Conservation (phyloP, 2,888 invertebrate genomes). For the Myopa testacea region DNA sequence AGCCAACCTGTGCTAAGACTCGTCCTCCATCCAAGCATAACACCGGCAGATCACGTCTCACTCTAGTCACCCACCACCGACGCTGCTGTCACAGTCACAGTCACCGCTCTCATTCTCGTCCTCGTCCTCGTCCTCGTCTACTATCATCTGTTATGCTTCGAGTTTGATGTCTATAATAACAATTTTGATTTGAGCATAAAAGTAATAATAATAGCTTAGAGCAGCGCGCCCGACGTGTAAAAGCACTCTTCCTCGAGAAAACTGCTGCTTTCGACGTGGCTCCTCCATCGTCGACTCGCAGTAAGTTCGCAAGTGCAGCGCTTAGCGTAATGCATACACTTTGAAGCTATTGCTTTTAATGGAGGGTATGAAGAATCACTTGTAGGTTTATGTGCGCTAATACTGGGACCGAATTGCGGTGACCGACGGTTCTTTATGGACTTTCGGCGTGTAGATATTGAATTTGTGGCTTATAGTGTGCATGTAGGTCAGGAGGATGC, state of each 20-base stretch:
- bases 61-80: neutral
- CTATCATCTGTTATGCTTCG: constrained; percentile 27
- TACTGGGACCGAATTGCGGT: neutral
- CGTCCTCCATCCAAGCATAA: constrained; percentile 6
- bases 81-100: no score
- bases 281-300: no score
- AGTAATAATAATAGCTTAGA: constrained; percentile 40
- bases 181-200: constrained; percentile 45
- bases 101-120: neutral
- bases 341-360: constrained; percentile 22
- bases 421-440: neutral
- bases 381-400: constrained; percentile 14
- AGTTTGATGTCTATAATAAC: constrained; percentile 43
- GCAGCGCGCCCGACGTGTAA: neutral
- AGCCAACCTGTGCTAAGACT: constrained; percentile 1
- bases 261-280: constrained; percentile 1
- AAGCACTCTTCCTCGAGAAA: constrained; percentile 8
- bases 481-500: constrained; percentile 3
- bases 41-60: constrained; percentile 27
- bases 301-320: constrained; percentile 18
- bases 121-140: neutral
- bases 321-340: constrained; percentile 20
- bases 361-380: neutral
- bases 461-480: neutral
- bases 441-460: neutral